Conservation (phyloP, 2,113 vertebrate species). For the Eonycteris spelaea region DNA sequence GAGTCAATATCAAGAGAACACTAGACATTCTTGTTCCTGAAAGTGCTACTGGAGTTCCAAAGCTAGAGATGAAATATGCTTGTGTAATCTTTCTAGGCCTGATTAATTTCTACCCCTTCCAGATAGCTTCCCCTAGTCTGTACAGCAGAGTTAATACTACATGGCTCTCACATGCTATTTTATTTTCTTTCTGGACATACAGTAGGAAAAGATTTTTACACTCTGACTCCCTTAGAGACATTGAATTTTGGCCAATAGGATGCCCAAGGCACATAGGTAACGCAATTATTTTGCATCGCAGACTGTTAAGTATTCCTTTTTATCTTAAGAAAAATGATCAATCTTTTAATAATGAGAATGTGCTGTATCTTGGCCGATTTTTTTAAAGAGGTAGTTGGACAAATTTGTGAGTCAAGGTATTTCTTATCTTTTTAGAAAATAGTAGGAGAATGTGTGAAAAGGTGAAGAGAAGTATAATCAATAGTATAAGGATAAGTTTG, state of each 20-base stretch:
- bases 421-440: background rate
- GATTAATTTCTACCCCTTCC: background rate
- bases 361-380: background rate
- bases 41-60: background rate
- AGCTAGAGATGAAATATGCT: background rate
- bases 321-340: background rate
- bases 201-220: background rate
- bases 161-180: background rate
- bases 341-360: background rate
- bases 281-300: background rate
- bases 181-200: background rate
- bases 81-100: background rate
- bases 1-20: background rate
- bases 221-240: background rate
- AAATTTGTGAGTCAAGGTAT: background rate
- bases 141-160: background rate
- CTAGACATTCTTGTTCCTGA: background rate
- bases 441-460: background rate
- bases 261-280: background rate
- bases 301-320: background rate
- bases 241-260: background rate
- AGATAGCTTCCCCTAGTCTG: background rate
- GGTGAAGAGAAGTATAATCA: background rate
- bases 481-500: background rate
- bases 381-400: background rate